Conservation (phyloP, 2,797 vertebrate species). For the Enteromius anoplus region DNA sequence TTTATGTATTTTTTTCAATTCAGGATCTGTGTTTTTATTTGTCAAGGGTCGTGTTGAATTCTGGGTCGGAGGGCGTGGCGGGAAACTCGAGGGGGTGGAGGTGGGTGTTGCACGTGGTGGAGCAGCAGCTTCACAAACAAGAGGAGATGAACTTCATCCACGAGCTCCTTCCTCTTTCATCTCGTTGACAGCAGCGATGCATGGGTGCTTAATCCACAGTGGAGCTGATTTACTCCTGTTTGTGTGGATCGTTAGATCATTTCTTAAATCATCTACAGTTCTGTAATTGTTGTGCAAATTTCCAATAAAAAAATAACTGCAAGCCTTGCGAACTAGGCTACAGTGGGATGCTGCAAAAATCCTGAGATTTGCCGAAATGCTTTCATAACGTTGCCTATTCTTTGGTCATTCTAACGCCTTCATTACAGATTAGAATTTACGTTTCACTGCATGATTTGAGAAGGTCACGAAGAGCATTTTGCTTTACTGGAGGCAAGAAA, state of each 20-base stretch:
- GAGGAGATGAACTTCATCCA: slow-evolving; percentile 89
- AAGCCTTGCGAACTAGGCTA: neutral
- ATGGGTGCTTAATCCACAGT: slow-evolving; percentile 21
- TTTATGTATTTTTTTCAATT: neutral
- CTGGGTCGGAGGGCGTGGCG: slow-evolving; percentile 79
- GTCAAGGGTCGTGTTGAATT: slow-evolving; percentile 76
- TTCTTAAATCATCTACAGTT: neutral
- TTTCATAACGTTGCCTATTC: neutral
- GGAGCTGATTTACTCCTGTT: neutral
- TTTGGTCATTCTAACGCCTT: neutral
- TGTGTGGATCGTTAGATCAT: neutral
- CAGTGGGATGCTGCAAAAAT: neutral
- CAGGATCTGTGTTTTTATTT: slow-evolving; percentile 54
- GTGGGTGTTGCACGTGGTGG: slow-evolving; percentile 81
- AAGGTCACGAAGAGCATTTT: neutral
- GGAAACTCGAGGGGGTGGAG: slow-evolving; percentile 86
- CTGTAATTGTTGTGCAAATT: neutral
- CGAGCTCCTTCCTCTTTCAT: slow-evolving; percentile 80
- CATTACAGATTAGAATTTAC: neutral
- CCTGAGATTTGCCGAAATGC: neutral
- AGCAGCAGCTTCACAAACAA: slow-evolving; percentile 87
- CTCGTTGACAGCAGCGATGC: slow-evolving; percentile 70
- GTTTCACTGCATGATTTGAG: neutral
- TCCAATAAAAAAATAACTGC: neutral
- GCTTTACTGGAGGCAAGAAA: neutral